phyloP scores from a whole-genome alignment of 2,797 vertebrate species.

The Ctenochaetus hawaiiensis region DNA sequence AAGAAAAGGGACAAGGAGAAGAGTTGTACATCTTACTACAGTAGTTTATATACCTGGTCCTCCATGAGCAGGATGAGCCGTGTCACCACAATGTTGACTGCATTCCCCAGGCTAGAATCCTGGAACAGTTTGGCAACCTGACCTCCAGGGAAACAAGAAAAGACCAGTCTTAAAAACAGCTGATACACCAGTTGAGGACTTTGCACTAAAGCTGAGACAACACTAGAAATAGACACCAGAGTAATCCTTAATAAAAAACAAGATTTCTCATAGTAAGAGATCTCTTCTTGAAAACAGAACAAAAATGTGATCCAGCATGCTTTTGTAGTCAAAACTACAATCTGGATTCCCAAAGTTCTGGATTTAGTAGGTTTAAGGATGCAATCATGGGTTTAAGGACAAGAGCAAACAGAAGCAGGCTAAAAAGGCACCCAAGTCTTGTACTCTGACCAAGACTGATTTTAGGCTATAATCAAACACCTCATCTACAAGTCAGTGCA shows the following conservation, averaged over 20 bases:
- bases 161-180: slow-evolving; percentile 97
- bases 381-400: background rate
- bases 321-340: background rate
- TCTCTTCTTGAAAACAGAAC: background rate
- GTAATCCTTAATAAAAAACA: background rate
- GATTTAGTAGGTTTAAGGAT: background rate
- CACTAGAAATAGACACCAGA: background rate
- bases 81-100: slow-evolving; percentile 97
- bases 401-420: slow-evolving; percentile 15
- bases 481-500: slow-evolving; percentile 6
- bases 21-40: slow-evolving; percentile 1
- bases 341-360: background rate
- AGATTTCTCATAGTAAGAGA: background rate
- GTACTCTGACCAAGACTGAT: background rate
- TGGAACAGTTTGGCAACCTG: slow-evolving; percentile 99
- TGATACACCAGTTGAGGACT: slow-evolving; percentile 37
- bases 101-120: slow-evolving; percentile 99
- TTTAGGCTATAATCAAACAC: slow-evolving; percentile 18
- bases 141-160: slow-evolving; percentile 99
- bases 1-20: too few species aligned
- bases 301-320: background rate
- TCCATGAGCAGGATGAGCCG: slow-evolving; percentile 97
- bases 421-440: slow-evolving; percentile 4
- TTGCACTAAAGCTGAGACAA: slow-evolving; percentile 16
- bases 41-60: slow-evolving; percentile 91